Conservation (phyloP, 2,113 vertebrate species). For the Eonycteris spelaea region DNA sequence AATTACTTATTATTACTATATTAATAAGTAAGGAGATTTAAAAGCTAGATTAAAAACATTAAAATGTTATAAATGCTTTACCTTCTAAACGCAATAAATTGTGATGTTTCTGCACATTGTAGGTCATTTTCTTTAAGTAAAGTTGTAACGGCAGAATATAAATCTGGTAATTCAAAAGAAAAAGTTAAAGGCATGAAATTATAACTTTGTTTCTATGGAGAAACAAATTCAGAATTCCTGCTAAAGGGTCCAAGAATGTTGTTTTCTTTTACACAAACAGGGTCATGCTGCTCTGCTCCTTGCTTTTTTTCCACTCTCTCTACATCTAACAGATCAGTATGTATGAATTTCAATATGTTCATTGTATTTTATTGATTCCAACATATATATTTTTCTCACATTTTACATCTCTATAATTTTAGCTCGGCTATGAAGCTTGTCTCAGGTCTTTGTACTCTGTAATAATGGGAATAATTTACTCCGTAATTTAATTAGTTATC, state of each 20-base stretch:
- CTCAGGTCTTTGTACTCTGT: neutral
- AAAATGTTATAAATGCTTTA: slow-evolving; percentile 66
- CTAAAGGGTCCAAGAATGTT: neutral
- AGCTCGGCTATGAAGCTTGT: neutral
- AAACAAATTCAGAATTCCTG: neutral
- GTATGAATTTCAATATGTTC: neutral
- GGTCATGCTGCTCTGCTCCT: neutral
- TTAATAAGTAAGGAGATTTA: neutral
- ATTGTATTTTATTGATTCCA: neutral
- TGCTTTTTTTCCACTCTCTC: neutral
- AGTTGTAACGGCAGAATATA: slow-evolving; percentile 79
- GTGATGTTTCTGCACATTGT: slow-evolving; percentile 81
- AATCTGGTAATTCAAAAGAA: slow-evolving; percentile 75
- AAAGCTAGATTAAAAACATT: neutral
- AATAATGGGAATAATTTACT: neutral
- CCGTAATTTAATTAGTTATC: slow-evolving; percentile 15
- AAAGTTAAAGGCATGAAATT: slow-evolving; percentile 31
- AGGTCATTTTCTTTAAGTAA: slow-evolving; percentile 85
- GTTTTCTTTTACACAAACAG: neutral
- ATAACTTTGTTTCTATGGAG: neutral
- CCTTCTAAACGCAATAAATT: slow-evolving; percentile 92
- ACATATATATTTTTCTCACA: neutral
- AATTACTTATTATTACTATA: too few species aligned
- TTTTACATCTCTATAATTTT: slow-evolving; percentile 9
- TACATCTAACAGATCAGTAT: neutral